Evolutionary conservation across 92 coral and sea anemone species (phyloP), one percentile per base, ranked within the genome.

Genomic region (Parazoanthus swiftii): DNA sequence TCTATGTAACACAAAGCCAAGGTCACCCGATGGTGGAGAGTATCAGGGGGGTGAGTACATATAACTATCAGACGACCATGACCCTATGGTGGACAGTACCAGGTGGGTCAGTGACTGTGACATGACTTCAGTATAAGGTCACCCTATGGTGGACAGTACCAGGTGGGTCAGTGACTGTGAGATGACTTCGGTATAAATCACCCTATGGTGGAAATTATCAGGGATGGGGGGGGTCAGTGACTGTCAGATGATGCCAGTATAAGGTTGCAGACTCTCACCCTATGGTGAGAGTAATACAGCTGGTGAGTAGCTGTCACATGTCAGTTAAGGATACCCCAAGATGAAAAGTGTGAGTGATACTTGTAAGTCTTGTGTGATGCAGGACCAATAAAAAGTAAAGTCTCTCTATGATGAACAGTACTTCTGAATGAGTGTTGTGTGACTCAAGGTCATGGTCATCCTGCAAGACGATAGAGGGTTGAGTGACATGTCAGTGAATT

Each of bases 1-100:
- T 94, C 91, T 97, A 97, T 81, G 99, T 97, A 68, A 97, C 99
- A n/a, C 98, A 97, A 93, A 95, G 99, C 80, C 98, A 97, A 56
- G 85, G 75, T 20, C 81, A 74, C 29, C 74, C 77, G 3, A 66
- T 83, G 87, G 81, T 75, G 85, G 75, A 76, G 75, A 88, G 54
- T 25, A 59, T 88, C 74, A 80, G 85, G 44, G 77, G 90, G 74
- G 77, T 79, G 37, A 68, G 81, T 86, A 29, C 33, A 29, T 29
- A 0, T 29, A 48, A 80, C 50, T 29, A 26, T 63, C 70, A 18
- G 9, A 20, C 21, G 70, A 16, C n/a, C 65, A 56, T 0, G 96
- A 96, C 90, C 95, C 98, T 89, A 80, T 96, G 74, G 95, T 93
- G 79, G 96, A 94, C 91, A 88, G 54, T 65, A 94, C 93, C 58